phyloP scores from a whole-genome alignment of 2,888 invertebrate genomes.

The Cephus runcator region DNA sequence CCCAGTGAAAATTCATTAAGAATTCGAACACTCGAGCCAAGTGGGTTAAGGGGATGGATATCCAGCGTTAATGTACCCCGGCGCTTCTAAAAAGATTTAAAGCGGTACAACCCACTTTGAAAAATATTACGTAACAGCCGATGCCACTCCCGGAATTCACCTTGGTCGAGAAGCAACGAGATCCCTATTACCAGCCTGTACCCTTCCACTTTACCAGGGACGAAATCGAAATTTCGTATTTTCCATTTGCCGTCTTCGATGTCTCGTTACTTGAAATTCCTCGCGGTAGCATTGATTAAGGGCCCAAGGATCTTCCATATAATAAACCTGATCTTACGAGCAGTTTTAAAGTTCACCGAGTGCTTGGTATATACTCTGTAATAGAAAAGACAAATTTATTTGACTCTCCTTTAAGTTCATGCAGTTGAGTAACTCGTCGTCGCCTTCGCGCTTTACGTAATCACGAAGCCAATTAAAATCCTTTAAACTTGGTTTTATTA shows the following conservation, averaged over 20 bases:
- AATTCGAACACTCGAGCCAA: not conserved
- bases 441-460: not conserved
- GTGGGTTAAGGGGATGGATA: not conserved
- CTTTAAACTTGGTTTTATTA: not conserved
- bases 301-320: not conserved
- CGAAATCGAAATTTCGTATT: not conserved
- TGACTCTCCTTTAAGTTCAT: not conserved
- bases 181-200: not conserved
- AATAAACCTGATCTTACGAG: not conserved
- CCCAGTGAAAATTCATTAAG: not conserved
- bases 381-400: not conserved
- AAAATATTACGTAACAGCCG: not conserved
- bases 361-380: not conserved
- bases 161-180: not conserved
- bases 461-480: not conserved
- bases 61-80: not conserved
- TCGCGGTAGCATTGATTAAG: not conserved
- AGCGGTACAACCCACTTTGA: not conserved
- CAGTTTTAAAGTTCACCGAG: not conserved
- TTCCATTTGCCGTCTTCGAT: not conserved
- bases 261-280: not conserved
- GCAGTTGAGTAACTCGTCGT: not conserved
- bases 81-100: not conserved
- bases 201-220: not conserved
- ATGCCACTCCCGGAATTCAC: too few relatives aligned